Evolutionary conservation across 2,888 invertebrate species (phyloP).

Genomic region (Ichneumoninae sp.): DNA sequence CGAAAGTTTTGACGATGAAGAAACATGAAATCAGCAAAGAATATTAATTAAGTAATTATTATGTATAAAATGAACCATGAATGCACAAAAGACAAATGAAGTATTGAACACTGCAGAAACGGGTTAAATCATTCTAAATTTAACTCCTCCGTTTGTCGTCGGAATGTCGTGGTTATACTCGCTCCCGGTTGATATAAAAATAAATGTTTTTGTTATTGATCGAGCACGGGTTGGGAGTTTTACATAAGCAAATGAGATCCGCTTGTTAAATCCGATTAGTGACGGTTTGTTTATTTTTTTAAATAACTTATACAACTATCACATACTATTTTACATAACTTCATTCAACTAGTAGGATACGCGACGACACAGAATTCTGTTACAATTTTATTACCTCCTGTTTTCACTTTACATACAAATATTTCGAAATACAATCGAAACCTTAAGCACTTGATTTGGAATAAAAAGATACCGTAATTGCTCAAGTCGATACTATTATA

Average conservation of each 20-base stretch:
- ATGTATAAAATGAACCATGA: constrained; percentile 34
- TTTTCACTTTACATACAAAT: constrained; percentile 47
- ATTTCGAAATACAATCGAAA: constrained; percentile 47
- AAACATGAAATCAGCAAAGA: constrained; percentile 39
- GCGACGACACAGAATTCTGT: constrained; percentile 68
- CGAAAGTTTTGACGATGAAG: constrained; percentile 21
- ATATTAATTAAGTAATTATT: constrained; percentile 29
- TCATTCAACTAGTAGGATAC: constrained; percentile 44
- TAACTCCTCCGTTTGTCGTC: not conserved
- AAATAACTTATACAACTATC: constrained; percentile 68
- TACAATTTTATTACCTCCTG: constrained; percentile 66
- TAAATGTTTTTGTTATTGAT: not conserved
- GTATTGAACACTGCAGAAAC: constrained; percentile 9
- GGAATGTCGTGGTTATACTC: not conserved
- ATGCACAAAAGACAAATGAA: constrained; percentile 55
- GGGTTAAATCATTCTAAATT: not conserved
- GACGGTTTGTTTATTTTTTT: constrained; percentile 50
- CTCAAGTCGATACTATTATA: constrained; percentile 66
- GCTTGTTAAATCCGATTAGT: constrained; percentile 22
- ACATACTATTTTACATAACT: constrained; percentile 64
- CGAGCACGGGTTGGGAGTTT: not conserved
- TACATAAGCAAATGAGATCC: not conserved
- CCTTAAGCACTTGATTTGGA: constrained; percentile 35
- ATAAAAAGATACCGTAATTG: constrained; percentile 58
- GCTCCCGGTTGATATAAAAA: not conserved